These are phyloP conservation scores for Euphydryas editha DNA, from an alignment of 2,888 invertebrate species.

Conservation along the genomic window DNA sequence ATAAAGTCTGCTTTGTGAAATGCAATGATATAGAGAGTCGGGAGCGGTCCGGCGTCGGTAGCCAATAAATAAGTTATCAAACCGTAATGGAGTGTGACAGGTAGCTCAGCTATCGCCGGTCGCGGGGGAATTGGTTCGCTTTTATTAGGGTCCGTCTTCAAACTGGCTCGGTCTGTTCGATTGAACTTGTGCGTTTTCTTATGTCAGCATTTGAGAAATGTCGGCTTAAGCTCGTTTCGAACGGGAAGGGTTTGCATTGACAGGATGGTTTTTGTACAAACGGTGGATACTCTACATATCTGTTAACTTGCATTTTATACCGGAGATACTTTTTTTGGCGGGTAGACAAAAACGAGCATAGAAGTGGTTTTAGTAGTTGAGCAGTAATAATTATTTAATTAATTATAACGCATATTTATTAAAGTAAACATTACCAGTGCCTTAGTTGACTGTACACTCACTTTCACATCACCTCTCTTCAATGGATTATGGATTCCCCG, in stretches of 20 bases:
- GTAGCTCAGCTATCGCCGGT: conserved; percentile 23
- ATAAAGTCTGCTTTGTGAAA: background rate
- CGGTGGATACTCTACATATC: too few species aligned
- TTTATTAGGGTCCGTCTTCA: conserved; percentile 28
- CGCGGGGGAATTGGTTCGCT: conserved; percentile 27
- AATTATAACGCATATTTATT: too few species aligned
- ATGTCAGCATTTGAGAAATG: background rate
- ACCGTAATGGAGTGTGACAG: conserved; percentile 38
- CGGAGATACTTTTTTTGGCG: too few species aligned
- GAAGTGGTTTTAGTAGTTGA: too few species aligned
- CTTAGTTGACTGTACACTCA: too few species aligned
- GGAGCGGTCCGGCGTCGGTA: background rate
- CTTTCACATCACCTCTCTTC: too few species aligned
- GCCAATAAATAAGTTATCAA: conserved; percentile 40
- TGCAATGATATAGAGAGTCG: conserved; percentile 5
- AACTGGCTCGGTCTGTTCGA: conserved; percentile 20
- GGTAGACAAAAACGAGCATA: too few species aligned
- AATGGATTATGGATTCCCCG: too few species aligned
- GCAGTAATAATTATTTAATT: too few species aligned
- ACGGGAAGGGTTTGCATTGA: background rate
- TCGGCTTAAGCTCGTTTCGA: background rate
- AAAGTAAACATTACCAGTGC: too few species aligned
- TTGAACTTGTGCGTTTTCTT: conserved; percentile 12
- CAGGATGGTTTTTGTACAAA: background rate
- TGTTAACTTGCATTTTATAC: too few species aligned